These are phyloP conservation scores for Dryocosmus kuriphilus DNA, from an alignment of 2,888 invertebrate species.

Conservation along the genomic window DNA sequence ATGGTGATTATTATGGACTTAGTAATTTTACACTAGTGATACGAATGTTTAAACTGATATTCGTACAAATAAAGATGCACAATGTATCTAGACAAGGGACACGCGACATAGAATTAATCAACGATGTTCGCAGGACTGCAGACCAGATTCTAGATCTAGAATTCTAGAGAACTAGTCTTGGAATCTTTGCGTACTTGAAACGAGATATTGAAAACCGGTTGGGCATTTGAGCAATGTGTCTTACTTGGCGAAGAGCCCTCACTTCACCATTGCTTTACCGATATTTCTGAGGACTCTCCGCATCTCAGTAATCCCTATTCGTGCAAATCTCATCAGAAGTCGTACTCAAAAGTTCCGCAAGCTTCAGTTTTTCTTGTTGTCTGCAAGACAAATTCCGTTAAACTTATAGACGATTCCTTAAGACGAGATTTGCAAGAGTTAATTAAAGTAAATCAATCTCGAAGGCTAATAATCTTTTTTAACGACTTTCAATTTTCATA, in stretches of 20 bases:
- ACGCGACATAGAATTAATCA: conserved; percentile 2
- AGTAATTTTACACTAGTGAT: no score
- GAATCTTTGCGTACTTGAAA: conserved; percentile 30
- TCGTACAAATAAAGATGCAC: neutral
- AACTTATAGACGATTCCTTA: neutral
- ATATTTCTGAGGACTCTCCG: conserved; percentile 1
- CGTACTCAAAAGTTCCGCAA: conserved; percentile 35
- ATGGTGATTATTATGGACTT: no score
- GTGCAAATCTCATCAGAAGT: conserved; percentile 32
- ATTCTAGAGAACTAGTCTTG: conserved; percentile 3
- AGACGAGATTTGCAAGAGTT: neutral
- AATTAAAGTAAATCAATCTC: neutral
- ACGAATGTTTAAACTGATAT: no score
- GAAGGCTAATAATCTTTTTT: neutral
- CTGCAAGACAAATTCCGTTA: conserved; percentile 12
- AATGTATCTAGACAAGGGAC: neutral
- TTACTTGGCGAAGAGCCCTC: conserved; percentile 8
- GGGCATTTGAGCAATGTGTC: conserved; percentile 34
- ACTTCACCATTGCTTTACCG: neutral
- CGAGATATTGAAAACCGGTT: conserved; percentile 38
- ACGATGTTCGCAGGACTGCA: neutral
- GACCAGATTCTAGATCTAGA: neutral
- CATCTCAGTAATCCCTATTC: conserved; percentile 19
- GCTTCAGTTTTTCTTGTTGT: neutral
- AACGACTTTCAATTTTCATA: neutral